A percentile compares a stretch with the other conserved stretches of the same genome.
Evolutionary conservation across 2,888 invertebrate species (phyloP).

Genomic region (Craniophora ligustri): DNA sequence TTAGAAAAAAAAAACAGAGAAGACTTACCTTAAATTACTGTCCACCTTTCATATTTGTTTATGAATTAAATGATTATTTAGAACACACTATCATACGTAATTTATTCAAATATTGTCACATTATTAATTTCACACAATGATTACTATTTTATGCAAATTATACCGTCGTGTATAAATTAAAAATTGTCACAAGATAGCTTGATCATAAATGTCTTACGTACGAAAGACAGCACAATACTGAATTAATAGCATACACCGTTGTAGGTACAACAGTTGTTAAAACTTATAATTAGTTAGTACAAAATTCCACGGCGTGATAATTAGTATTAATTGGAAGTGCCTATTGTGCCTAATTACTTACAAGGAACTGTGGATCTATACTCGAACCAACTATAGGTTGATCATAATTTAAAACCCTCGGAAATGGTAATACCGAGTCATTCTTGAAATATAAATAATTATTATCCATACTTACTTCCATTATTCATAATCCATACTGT

Average conservation of each 20-base stretch:
- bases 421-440: too few relatives aligned
- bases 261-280: slow-evolving; percentile 1
- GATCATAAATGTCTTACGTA: not conserved
- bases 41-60: too few relatives aligned
- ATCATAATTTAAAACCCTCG: not conserved
- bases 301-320: slow-evolving; percentile 19
- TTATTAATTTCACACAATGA: too few relatives aligned
- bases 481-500: too few relatives aligned
- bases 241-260: slow-evolving; percentile 21
- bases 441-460: too few relatives aligned
- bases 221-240: slow-evolving; percentile 1
- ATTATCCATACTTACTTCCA: too few relatives aligned
- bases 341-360: slow-evolving; percentile 14
- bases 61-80: too few relatives aligned
- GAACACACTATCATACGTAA: too few relatives aligned
- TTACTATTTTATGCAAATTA: too few relatives aligned
- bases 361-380: not conserved
- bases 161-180: slow-evolving; percentile 19
- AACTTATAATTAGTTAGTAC: slow-evolving; percentile 19
- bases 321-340: slow-evolving; percentile 19
- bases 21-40: too few relatives aligned
- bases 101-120: too few relatives aligned
- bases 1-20: too few relatives aligned
- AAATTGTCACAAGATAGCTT: slow-evolving; percentile 5
- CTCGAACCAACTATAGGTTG: slow-evolving; percentile 3